phyloP scores from a whole-genome alignment of 2,797 vertebrate species.

The Chloroceryle amazona region DNA sequence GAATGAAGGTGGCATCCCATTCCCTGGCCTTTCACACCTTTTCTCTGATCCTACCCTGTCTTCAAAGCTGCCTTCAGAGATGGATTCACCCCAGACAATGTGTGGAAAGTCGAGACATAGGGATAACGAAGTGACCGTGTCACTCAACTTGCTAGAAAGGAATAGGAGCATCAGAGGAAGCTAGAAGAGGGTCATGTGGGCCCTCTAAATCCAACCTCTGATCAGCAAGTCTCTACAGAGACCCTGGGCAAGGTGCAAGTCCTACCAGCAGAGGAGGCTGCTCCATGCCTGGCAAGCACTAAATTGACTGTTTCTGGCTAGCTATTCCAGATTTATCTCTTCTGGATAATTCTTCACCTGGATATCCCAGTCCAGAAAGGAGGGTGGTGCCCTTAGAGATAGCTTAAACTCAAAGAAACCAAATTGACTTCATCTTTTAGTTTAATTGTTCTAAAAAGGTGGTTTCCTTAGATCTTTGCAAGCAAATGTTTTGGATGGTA shows the following conservation, averaged over 20 bases:
- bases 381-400: not conserved
- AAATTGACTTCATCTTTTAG: not conserved
- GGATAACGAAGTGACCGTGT: not conserved
- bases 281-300: not conserved
- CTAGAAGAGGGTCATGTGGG: not conserved
- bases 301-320: not conserved
- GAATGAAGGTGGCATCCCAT: constrained; percentile 96
- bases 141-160: not conserved
- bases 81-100: not conserved
- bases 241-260: not conserved
- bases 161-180: not conserved
- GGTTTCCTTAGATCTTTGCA: not conserved
- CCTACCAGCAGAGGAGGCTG: not conserved
- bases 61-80: constrained; percentile 64
- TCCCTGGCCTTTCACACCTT: constrained; percentile 89
- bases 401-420: not conserved
- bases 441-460: not conserved
- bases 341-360: not conserved
- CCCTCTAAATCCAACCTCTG: not conserved
- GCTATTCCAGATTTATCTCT: not conserved
- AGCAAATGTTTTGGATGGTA: rapidly evolving
- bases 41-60: constrained; percentile 62
- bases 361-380: not conserved
- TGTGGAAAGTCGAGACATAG: constrained; percentile 46
- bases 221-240: not conserved